Evolutionary conservation across 2,113 vertebrate genomes (phyloP).

Genomic region (Stegostoma tigrinum): DNA sequence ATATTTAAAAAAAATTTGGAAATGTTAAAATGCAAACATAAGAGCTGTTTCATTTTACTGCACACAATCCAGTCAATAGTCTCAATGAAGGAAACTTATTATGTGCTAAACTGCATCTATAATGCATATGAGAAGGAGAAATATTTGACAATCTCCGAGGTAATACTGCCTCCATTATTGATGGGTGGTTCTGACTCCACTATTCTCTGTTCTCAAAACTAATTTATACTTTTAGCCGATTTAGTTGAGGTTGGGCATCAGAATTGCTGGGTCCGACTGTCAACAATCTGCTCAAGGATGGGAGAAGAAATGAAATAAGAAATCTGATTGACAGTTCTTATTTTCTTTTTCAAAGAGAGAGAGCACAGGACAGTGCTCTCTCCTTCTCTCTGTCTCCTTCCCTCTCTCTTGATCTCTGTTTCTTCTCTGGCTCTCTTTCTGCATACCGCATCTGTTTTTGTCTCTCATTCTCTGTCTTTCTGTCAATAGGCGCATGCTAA

Average conservation of each 20-base stretch:
- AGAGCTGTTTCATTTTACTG: conserved; percentile 64
- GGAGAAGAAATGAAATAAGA: conserved; percentile 51
- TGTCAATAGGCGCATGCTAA: not conserved
- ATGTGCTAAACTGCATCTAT: conserved; percentile 79
- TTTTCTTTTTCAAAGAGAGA: conserved; percentile 42
- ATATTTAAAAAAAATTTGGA: not conserved
- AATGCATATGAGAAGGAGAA: conserved; percentile 78
- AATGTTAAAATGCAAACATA: conserved; percentile 47
- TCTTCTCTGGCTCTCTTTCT: not conserved
- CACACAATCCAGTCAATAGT: conserved; percentile 60
- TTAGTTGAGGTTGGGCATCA: conserved; percentile 47
- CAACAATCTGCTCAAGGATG: conserved; percentile 56
- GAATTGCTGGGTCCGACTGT: conserved; percentile 57
- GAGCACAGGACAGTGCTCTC: not conserved
- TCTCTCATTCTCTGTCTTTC: conserved; percentile 36
- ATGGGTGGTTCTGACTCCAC: conserved; percentile 66
- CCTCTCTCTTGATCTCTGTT: not conserved
- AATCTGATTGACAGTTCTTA: conserved; percentile 48
- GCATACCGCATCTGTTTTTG: no score
- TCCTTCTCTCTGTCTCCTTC: not conserved
- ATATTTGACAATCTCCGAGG: conserved; percentile 69
- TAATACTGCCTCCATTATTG: conserved; percentile 73
- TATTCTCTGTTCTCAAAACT: conserved; percentile 60
- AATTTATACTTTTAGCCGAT: conserved; percentile 56
- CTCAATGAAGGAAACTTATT: conserved; percentile 62